Conservation (phyloP, 1,140 invertebrate genomes). For the Drosophila tani region DNA sequence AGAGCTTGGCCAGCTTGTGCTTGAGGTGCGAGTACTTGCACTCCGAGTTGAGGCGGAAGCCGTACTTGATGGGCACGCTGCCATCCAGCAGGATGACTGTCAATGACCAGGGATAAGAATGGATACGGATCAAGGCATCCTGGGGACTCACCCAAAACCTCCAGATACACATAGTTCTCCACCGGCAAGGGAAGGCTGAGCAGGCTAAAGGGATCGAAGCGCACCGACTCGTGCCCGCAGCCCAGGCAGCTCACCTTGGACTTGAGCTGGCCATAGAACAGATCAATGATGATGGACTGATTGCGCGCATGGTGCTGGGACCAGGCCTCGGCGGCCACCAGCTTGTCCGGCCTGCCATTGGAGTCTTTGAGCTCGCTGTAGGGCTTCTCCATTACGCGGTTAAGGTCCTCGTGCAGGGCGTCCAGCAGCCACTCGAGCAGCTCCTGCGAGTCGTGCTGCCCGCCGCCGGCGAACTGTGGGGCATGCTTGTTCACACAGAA, state of each 20-base stretch:
- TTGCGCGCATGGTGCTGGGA: conserved; percentile 91
- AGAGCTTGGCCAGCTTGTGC: conserved; percentile 88
- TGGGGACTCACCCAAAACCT: conserved; percentile 88
- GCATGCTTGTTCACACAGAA: conserved; percentile 94
- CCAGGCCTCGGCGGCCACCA: conserved; percentile 93
- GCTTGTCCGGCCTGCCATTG: conserved; percentile 90
- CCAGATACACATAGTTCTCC: conserved; percentile 90
- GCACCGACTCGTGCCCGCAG: conserved; percentile 92
- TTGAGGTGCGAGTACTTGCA: conserved; percentile 91
- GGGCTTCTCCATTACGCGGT: conserved; percentile 88
- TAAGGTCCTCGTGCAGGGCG: conserved; percentile 95
- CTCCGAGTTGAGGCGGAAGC: conserved; percentile 91
- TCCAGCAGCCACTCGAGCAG: conserved; percentile 94
- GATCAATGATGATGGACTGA: conserved; percentile 94
- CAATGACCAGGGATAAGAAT: too few species aligned
- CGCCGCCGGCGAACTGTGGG: conserved; percentile 93
- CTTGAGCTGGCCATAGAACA: conserved; percentile 96
- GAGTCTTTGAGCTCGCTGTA: conserved; percentile 92
- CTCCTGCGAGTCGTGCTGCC: conserved; percentile 95
- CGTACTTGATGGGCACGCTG: conserved; percentile 92
- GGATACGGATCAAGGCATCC: too few species aligned
- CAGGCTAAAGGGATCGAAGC: conserved; percentile 96
- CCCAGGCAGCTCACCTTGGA: conserved; percentile 92
- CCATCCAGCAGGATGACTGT: conserved; percentile 91
- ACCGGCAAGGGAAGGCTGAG: conserved; percentile 94